Base-by-base conservation (phyloP, 2,113 vertebrate species). In the Himantopus leucocephalus region DNA sequence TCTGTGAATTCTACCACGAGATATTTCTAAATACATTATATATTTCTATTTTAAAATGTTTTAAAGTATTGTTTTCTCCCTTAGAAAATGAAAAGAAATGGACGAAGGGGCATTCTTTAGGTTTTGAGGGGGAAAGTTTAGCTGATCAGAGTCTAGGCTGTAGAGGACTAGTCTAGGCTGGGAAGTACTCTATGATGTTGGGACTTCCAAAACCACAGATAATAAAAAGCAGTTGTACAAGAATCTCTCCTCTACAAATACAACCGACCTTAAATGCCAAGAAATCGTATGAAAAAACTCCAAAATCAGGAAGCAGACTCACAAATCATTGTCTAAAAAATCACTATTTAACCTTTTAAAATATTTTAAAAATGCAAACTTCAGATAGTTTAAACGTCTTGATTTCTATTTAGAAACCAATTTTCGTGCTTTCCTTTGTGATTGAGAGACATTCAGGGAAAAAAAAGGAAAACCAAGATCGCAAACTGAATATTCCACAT, bases 231-330 rank as follows among this genome's bases (percentile, higher is more conserved):
- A n/a, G 18, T 32, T 50, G 14, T 62, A 48, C 12, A 70, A 72
- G 15, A 50, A 37, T 55, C 47, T 48, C 18, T 72, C 59, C 52
- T 50, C 6, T 45, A 63, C 47, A 60, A 21, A 9, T 56, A 52
- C 24, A 73, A 10, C 3, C 20, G 47, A 32, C 14, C 59, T 32
- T 23, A 64, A 78, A 43, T 78, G 35, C 30, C 39, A 39, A 74
- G 60, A 87, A 62, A 63, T 52, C 1, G 1, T 20, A 12, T 0
- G 0, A 30, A 53, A 75, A 70, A 37, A 24, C 6, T 48, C 12
- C 41, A 12, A 29, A 66, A 12, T 53, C 35, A 27, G 29, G 29
- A 55, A 34, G 62, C 7, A 45, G 19, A 34, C 20, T 72, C 24
- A 43, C 10, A 58, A 62, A 71, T 67, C 3, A 16, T 43, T 47